Evolutionary conservation across 2,888 invertebrate genomes (phyloP).

Genomic region (Andrena hattorfiana): DNA sequence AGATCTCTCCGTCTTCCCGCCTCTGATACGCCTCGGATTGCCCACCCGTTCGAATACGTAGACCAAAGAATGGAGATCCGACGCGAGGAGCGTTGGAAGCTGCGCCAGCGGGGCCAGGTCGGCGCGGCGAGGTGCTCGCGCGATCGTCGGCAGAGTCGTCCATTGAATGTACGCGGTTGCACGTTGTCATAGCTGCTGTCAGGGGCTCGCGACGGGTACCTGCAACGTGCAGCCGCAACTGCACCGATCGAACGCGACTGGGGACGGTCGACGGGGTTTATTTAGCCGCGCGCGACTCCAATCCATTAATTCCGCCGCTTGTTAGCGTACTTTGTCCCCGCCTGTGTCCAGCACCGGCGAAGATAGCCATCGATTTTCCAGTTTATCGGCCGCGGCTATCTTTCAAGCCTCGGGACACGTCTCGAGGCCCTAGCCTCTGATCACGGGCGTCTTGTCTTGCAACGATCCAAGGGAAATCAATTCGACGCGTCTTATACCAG

Average conservation of each 20-base stretch:
- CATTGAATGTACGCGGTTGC: constrained; percentile 16
- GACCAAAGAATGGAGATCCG: constrained; percentile 1
- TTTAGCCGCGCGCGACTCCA: constrained; percentile 69
- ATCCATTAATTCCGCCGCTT: constrained; percentile 77
- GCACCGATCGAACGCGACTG: constrained; percentile 15
- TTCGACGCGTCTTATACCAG: too few relatives aligned
- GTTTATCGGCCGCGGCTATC: constrained; percentile 66
- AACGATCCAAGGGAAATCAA: too few relatives aligned
- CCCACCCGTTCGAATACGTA: not conserved
- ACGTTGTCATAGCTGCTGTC: constrained; percentile 30
- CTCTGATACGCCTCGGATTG: too few relatives aligned
- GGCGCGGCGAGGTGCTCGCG: not conserved
- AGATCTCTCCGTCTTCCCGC: too few relatives aligned
- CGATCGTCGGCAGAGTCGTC: not conserved
- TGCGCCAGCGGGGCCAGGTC: not conserved
- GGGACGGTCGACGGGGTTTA: constrained; percentile 18
- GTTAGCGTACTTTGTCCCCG: constrained; percentile 75
- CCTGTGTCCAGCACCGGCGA: constrained; percentile 19
- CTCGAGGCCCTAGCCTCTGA: too few relatives aligned
- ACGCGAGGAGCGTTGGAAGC: not conserved
- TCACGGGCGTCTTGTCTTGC: too few relatives aligned
- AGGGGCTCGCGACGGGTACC: not conserved
- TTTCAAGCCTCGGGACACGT: constrained; percentile 45
- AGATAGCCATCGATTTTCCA: constrained; percentile 48
- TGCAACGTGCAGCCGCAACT: constrained; percentile 25